Base-by-base conservation (phyloP, 2,797 vertebrate species). In the Poeciliopsis presidionis region DNA sequence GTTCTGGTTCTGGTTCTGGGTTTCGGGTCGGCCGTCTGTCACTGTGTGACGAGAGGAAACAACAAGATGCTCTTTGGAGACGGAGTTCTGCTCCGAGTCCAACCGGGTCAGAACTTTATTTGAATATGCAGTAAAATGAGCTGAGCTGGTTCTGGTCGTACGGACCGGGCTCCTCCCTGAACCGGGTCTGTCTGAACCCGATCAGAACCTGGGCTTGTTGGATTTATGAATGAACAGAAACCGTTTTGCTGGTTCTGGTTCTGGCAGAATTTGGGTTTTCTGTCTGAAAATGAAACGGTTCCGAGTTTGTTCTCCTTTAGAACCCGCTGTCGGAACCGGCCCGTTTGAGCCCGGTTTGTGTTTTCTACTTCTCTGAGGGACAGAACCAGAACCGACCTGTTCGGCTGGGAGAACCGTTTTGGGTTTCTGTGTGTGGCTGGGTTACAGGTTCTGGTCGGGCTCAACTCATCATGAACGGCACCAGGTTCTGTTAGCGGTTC, bases 351-450 rank as follows among this genome's bases (percentile, higher is more conserved):
- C 20, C 33, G 7, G 16, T 65, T 39, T 7, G 25, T 3, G 14
- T 9, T 25, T 39, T 65, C 16, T 8, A 7, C 7, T 65, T 65
- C 7, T 65, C 2, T 20, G 33, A 7, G 7, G 22, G 61, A 18
- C 61, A 39, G 33, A 36, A 65, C 33, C 61, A 39, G 33, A 36
- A 65, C 33, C 69, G 9, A 49, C 47, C 47, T 20, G 14, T 47
- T 57, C 8, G 7, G 53, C 20, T 43, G 33, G 36, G 18, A 12
- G 57, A 61, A 7, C 5, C 7, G 0, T 16, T 33, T 61, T 63
- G 67, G n/a, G 51, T 77, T 81, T 65, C 74, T 36, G 84, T 74
- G 7, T 81, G 28, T 30, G 71, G 78, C 69, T 90, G 89, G 88
- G 90, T 89, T 88, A 84, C 1, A 2, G 0, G 30, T 53, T 55